These are phyloP conservation scores for Drosophila auraria DNA, from an alignment of 1,140 invertebrate genomes.

Conservation along the genomic window DNA sequence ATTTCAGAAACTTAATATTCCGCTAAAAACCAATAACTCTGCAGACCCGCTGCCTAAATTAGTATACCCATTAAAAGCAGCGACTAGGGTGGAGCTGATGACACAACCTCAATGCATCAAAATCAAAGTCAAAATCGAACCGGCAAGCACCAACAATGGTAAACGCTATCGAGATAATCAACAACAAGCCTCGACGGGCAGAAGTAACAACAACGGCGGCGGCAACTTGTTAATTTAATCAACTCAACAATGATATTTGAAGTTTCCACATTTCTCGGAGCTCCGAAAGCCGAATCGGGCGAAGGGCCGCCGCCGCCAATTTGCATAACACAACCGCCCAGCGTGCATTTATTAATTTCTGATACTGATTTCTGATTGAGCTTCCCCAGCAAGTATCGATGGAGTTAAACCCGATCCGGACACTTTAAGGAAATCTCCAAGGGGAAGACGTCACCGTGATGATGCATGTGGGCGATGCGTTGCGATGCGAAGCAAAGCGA, in stretches of 20 bases:
- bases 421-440: slow-evolving; percentile 37
- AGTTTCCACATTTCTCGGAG: slow-evolving; percentile 62
- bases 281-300: slow-evolving; percentile 26
- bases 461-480: slow-evolving; percentile 44
- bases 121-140: slow-evolving; percentile 43
- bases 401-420: slow-evolving; percentile 30
- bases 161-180: slow-evolving; percentile 18
- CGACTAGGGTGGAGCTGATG: slow-evolving; percentile 35
- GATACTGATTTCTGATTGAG: slow-evolving; percentile 45
- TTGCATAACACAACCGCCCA: slow-evolving; percentile 54
- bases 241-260: slow-evolving; percentile 50
- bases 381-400: slow-evolving; percentile 29
- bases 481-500: not conserved
- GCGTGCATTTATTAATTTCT: slow-evolving; percentile 67
- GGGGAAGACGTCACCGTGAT: slow-evolving; percentile 9
- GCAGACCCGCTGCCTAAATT: slow-evolving; percentile 1
- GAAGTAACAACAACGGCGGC: slow-evolving; percentile 31
- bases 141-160: slow-evolving; percentile 18
- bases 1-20: not conserved
- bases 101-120: slow-evolving; percentile 51
- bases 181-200: slow-evolving; percentile 21
- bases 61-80: slow-evolving; percentile 11
- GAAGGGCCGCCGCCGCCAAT: slow-evolving; percentile 46
- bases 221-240: slow-evolving; percentile 67
- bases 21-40: not conserved